Evolutionary conservation across 2,797 vertebrate species (phyloP), one percentile per base, ranked within the genome.

Genomic region (Meda fulgida): DNA sequence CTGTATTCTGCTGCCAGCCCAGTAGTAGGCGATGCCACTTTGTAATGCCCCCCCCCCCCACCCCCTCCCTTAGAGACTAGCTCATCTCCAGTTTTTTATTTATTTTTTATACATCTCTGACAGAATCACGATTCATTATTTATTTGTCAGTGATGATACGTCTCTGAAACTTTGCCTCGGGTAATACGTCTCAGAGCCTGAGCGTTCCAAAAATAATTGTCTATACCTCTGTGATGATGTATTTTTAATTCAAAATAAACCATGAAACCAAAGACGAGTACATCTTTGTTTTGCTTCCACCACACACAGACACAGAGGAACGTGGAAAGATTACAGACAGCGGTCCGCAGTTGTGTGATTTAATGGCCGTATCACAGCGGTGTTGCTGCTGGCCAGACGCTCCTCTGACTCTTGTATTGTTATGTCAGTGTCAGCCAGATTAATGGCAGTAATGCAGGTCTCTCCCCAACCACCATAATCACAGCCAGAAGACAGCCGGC

Each of bases 401-500:
- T 86, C 66, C 78, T 85, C 67, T 78, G 87, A 84, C 81, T 78
- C 31, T 38, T 90, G 89, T 91, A 92, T 91, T 87, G 88, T 70
- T 82, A 71, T 84, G 92, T 92, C 90, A 91, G 89, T 92, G 92
- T 91, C 91, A 91, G 78, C 53, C 84, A 90, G 92, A 94, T 88
- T 85, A 91, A 92, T 91, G 91, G 82, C 53, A 87, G 87, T 89
- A 91, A 92, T 92, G 85, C 88, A 90, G 88, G 86, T 76, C 82
- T 88, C 90, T 63, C 70, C 89, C 81, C 85, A 78, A 69, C 60
- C 75, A 87, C 83, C 84, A 78, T 65, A 84, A 87, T 67, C 83
- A 63, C 71, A 88, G 75, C 55, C 71, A 86, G 40, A 83, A 85
- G 67, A 72, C 71, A 85, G 79, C 53, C 43, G 73, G 69, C 65